phyloP scores from a whole-genome alignment of 2,113 vertebrate species.

The Megaleporinus macrocephalus region DNA sequence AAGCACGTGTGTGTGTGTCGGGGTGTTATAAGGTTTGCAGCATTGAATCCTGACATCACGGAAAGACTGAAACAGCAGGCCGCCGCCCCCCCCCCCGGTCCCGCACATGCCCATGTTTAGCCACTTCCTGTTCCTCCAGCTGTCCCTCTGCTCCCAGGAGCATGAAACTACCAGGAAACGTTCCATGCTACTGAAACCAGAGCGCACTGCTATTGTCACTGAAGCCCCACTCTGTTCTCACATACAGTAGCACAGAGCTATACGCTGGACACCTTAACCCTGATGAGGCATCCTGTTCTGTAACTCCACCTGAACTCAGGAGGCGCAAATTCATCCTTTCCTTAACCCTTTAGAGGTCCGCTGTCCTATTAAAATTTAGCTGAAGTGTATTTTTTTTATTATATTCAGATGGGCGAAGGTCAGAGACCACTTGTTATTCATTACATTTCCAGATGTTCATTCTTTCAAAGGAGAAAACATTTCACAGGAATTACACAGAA shows the following conservation, averaged over 20 bases:
- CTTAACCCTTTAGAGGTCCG: too few relatives aligned
- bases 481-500: too few relatives aligned
- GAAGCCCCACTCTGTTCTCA: background rate
- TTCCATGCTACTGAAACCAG: constrained; percentile 50
- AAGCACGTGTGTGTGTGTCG: constrained; percentile 3
- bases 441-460: too few relatives aligned
- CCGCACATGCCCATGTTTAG: constrained; percentile 71
- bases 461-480: too few relatives aligned
- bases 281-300: too few relatives aligned
- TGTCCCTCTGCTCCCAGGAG: constrained; percentile 10
- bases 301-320: too few relatives aligned
- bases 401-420: too few relatives aligned
- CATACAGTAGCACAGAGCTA: background rate
- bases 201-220: constrained; percentile 38
- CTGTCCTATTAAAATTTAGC: too few relatives aligned
- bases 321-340: too few relatives aligned
- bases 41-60: constrained; percentile 65
- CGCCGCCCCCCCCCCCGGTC: constrained; percentile 43
- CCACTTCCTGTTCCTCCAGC: constrained; percentile 63
- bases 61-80: constrained; percentile 66
- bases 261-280: too few relatives aligned
- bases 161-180: constrained; percentile 57
- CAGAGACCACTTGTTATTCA: too few relatives aligned
- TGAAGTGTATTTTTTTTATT: too few relatives aligned
- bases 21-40: constrained; percentile 41